A percentile compares a stretch with the other conserved stretches of the same genome.
phyloP scores from a whole-genome alignment of 2,113 vertebrate genomes.

The Camelus bactrianus region DNA sequence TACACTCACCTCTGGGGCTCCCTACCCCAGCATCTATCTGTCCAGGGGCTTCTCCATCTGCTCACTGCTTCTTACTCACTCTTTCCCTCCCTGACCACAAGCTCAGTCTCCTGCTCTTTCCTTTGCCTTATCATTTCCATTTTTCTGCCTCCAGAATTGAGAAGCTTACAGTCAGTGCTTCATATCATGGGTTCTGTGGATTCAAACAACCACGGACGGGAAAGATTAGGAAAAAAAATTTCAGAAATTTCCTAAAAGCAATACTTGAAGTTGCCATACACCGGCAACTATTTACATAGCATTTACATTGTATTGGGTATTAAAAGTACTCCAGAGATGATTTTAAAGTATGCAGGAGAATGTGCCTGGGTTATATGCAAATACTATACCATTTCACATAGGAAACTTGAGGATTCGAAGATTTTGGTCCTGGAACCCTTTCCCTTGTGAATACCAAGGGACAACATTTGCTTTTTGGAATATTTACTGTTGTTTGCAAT shows the following conservation, averaged over 20 bases:
- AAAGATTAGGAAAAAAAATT: neutral
- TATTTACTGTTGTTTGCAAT: neutral
- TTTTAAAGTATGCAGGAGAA: neutral
- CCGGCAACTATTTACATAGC: neutral
- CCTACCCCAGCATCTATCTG: accelerated
- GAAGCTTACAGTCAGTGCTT: neutral
- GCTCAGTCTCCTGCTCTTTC: neutral
- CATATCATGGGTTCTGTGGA: neutral
- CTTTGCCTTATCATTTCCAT: neutral
- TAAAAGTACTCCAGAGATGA: neutral
- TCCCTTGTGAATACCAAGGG: neutral
- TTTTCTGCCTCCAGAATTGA: neutral
- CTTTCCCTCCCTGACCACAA: too few species aligned
- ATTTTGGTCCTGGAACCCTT: neutral
- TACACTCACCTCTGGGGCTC: neutral
- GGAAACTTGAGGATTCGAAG: neutral
- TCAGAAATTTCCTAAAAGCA: neutral
- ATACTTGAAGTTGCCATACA: neutral
- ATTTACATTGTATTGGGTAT: neutral
- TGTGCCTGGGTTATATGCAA: neutral
- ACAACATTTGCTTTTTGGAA: neutral
- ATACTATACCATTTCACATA: neutral
- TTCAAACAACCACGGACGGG: neutral
- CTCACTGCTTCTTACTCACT: neutral
- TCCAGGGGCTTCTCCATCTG: neutral